Conservation (phyloP, 1,140 invertebrate species). For the Zaprionus nigranus region DNA sequence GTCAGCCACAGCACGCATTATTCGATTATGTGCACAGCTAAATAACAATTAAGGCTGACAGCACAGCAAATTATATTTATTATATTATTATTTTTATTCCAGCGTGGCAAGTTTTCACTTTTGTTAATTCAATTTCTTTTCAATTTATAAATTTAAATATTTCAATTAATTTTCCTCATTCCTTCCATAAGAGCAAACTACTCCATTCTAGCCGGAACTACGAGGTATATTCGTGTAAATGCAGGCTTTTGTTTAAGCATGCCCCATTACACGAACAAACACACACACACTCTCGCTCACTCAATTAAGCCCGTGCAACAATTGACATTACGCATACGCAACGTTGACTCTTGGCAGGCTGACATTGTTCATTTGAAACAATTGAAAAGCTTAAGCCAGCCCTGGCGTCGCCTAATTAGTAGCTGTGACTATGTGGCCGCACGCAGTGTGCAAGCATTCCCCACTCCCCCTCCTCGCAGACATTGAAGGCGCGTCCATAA, state of each 20-base stretch:
- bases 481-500: constrained; percentile 17
- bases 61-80: too few relatives aligned
- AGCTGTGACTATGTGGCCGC: constrained; percentile 15
- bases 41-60: neutral
- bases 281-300: too few relatives aligned
- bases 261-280: constrained; percentile 7
- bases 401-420: constrained; percentile 40
- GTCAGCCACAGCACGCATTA: neutral
- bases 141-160: neutral
- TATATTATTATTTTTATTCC: too few relatives aligned
- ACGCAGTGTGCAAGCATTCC: neutral
- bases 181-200: neutral
- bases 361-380: constrained; percentile 27
- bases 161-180: neutral
- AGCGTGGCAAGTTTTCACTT: too few relatives aligned
- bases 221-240: constrained; percentile 4
- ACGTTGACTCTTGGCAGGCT: constrained; percentile 18
- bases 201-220: neutral
- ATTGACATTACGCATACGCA: constrained; percentile 43
- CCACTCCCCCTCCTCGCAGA: neutral
- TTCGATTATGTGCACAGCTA: neutral
- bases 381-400: constrained; percentile 37
- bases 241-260: constrained; percentile 24
- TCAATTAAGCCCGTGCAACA: constrained; percentile 1
- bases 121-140: neutral